Percentiles rank a stretch among this genome's conserved stretches.
Conservation (phyloP, 2,113 vertebrate genomes). For the Rhinopomastus cyanomelas region DNA sequence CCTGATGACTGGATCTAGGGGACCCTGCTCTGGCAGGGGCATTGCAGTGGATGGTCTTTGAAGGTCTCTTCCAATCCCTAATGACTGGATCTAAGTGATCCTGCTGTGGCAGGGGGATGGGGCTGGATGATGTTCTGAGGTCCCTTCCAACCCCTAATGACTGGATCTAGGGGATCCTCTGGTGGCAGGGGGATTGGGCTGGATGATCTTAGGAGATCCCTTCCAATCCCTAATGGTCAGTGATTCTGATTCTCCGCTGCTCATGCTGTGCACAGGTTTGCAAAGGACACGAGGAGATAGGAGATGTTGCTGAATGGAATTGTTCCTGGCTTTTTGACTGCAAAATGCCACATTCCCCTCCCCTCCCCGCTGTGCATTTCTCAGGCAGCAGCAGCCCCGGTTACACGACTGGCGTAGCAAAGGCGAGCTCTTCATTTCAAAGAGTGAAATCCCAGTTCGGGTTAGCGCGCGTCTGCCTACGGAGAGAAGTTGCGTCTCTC, state of each 20-base stretch:
- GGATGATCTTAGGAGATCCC: no score
- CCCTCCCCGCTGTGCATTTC: neutral
- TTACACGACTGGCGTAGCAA: slow-evolving; percentile 4
- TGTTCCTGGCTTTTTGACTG: slow-evolving; percentile 3
- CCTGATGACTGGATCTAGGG: no score
- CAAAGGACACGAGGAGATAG: neutral
- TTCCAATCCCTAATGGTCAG: no score
- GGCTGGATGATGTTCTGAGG: no score
- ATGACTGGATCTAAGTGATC: no score
- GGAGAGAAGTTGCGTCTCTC: slow-evolving; percentile 8
- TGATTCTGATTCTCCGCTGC: neutral
- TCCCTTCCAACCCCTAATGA: no score
- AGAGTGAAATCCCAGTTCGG: neutral
- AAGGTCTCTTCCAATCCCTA: no score
- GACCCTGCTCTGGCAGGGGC: no score
- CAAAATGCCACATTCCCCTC: slow-evolving; percentile 16
- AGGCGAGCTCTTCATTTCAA: slow-evolving; percentile 30
- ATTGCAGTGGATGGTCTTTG: no score
- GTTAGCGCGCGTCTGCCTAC: neutral
- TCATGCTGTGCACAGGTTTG: neutral
- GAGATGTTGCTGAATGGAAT: neutral
- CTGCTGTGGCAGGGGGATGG: no score
- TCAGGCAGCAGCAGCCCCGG: neutral
- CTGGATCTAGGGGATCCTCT: no score
- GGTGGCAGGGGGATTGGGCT: no score